Evolutionary conservation across 2,113 vertebrate species (phyloP).

Genomic region (Polyodon spathula): DNA sequence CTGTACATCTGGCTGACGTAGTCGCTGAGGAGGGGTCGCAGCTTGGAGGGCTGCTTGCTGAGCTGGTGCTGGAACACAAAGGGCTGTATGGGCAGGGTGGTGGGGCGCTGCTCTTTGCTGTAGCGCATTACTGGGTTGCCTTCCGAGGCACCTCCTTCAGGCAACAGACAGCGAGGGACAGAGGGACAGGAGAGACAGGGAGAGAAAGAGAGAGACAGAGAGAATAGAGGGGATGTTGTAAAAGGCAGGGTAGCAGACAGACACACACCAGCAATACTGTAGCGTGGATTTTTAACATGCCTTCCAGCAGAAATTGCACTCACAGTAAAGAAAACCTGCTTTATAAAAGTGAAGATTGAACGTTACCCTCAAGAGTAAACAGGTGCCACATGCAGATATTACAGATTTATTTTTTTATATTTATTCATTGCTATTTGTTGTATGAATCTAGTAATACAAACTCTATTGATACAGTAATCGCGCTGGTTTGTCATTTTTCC

Average conservation of each 20-base stretch:
- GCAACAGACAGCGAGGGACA: background rate
- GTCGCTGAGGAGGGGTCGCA: conserved; percentile 71
- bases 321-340: no score
- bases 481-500: no score
- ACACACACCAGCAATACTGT: background rate
- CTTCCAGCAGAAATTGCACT: no score
- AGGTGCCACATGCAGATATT: no score
- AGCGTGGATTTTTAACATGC: no score
- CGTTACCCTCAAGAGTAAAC: no score
- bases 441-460: no score
- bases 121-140: conserved; percentile 71
- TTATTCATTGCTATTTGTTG: no score
- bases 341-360: no score
- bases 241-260: background rate
- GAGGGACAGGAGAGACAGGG: background rate
- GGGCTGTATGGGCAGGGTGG: conserved; percentile 90
- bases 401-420: no score
- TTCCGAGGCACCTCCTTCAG: conserved; percentile 64
- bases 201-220: conserved; percentile 5
- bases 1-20: conserved; percentile 75
- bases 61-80: conserved; percentile 96
- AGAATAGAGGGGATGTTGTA: background rate
- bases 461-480: no score
- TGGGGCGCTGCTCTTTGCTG: conserved; percentile 91
- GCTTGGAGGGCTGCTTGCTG: conserved; percentile 62